Base-by-base conservation (phyloP, 1,140 invertebrate species). In the Anoplophora glabripennis region DNA sequence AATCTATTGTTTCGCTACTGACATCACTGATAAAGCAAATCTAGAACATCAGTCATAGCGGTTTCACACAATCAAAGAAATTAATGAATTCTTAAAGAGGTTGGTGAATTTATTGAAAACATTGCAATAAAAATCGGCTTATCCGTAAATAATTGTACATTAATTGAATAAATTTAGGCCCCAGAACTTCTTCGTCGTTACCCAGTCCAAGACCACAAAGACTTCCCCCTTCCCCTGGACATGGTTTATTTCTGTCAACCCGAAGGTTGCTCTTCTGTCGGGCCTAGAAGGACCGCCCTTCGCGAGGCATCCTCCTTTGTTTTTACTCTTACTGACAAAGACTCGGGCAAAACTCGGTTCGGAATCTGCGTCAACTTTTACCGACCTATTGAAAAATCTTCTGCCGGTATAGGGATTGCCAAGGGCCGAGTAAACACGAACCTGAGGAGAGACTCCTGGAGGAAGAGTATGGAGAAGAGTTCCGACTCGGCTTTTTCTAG, bases 241-340 rank as follows among this genome's bases (percentile, higher is more conserved):
- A 96, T 99, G 84, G 95, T 98, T 7, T 98, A 96, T 74, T 99
- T 99, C 79, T 99, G 98, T 75, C 98, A 99, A 78, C 98, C 98
- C 0, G 98, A 99, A 80, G 97, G 97, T 46, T 99, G 96, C 73
- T 86, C 92, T 54, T 94, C 87, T 63, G 89, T 94, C 42, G 94
- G 93, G 18, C 92, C 91, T 3, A 87, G 91, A 72, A 84, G 91
- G 61, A 90, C 89, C 42, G 89, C 89, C 42, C 77, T 90, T 17
- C 80, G 94, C 52, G 94, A 98, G 76, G 89, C 93, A 21, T 93
- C 91, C 35, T 97, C 95, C 15, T 99, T 99, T 79, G 95, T 99
- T 7, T 99, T 99, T 74, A 96, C 94, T 3, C 83, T 99, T 51
- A 99, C 97, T 12, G 97, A 99, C 76, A 99, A 99, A 79, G 98